Base-by-base conservation (phyloP, 1,140 invertebrate species). In the Drosophila gunungcola region DNA sequence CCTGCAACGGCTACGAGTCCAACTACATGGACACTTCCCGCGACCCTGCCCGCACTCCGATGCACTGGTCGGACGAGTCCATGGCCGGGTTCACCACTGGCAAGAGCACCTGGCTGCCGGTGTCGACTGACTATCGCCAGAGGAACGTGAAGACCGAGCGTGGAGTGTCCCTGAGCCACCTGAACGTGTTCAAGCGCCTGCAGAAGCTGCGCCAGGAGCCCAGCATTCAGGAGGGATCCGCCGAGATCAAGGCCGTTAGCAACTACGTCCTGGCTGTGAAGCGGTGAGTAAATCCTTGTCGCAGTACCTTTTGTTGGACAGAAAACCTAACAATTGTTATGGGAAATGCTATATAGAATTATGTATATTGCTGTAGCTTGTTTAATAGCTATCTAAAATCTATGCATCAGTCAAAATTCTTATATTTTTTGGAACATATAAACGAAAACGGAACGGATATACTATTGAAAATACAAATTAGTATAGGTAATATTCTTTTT, bases 11-110 rank as follows among this genome's bases (percentile, higher is more conserved):
- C 27, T 93, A 94, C 7, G 85, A 91, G 55, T 91, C 92, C 0
- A 70, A 78, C 45, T 94, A 93, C 62, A 76, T 93, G 56, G 67
- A 88, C 13, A 93, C 78, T 10, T 94, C 94, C 3, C 93, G 96
- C 25, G 96, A 97, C 90, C 95, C 95, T 0, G 94, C 94, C 13
- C 92, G 97, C 27, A 95, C 96, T 0, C 96, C 97, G 0, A 97
- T 95, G 93, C 96, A 96, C 69, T 97, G 97, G 97, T 94, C 95
- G 54, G 95, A 91, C 41, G 81, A 73, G 2, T 13, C 52, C 1
- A 27, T 67, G 51, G 81, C 90, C 13, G 91, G 91, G 4, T 92
- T 92, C 52, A 90, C 94, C n/a, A 94, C 84, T 0, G 93, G 77
- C 5, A 63, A 48, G 0, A 92, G 64, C 27, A 94, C 95, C 1